These are phyloP conservation scores for Neotoma lepida DNA, from an alignment of 2,113 vertebrate species.

Conservation along the genomic window DNA sequence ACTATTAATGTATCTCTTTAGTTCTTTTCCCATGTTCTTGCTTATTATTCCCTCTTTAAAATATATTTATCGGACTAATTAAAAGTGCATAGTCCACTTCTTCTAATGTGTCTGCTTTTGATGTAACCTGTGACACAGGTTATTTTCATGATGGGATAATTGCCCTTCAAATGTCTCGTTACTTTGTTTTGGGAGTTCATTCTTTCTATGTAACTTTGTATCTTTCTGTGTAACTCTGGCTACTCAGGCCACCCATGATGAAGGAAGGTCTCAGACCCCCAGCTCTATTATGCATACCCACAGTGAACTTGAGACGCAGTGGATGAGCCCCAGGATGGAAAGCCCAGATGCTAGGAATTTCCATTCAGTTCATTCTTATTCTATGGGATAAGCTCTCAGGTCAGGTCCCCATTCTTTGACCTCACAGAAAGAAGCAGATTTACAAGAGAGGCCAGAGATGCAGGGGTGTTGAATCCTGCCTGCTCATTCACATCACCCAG, in stretches of 20 bases:
- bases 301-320: not conserved
- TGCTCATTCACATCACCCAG: not conserved
- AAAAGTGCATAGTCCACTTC: not conserved
- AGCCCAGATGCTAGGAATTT: not conserved
- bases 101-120: constrained; percentile 31
- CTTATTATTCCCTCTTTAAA: constrained; percentile 31
- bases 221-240: not conserved
- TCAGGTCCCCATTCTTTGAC: not conserved
- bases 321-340: not conserved
- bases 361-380: not conserved
- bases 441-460: not conserved
- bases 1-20: constrained; percentile 25
- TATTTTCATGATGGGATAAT: constrained; percentile 15
- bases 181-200: not conserved
- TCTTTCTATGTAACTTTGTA: not conserved
- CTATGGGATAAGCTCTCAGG: not conserved
- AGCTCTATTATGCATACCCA: not conserved
- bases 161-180: not conserved
- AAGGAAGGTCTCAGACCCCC: not conserved
- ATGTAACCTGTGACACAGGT: not conserved
- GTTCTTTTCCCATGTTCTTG: not conserved
- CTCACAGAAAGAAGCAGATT: not conserved
- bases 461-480: not conserved
- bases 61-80: not conserved
- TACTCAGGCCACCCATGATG: not conserved